Percentiles rank a stretch among this genome's conserved stretches.
Evolutionary conservation across 2,888 invertebrate species (phyloP).

Genomic region (Lasioglossum oenotherae): DNA sequence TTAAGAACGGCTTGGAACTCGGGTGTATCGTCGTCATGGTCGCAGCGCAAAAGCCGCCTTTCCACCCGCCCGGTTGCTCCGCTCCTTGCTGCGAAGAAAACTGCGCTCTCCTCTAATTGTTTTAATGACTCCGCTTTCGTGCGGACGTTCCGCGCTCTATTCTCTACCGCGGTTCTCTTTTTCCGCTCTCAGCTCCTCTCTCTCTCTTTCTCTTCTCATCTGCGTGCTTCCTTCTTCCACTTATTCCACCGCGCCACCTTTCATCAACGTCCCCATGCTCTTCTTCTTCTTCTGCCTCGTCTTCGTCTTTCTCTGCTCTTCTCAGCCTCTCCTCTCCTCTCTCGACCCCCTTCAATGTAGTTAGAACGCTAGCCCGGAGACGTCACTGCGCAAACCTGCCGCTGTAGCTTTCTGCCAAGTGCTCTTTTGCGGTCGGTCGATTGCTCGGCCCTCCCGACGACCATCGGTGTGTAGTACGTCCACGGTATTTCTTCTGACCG

Average conservation of each 20-base stretch:
- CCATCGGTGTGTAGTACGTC: conserved; percentile 28
- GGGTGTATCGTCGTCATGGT: conserved; percentile 62
- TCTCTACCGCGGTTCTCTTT: conserved; percentile 35
- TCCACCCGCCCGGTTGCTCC: conserved; percentile 37
- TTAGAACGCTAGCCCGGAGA: conserved; percentile 4
- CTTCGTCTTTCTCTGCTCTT: conserved; percentile 23
- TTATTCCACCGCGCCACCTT: conserved; percentile 1
- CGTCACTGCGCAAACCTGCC: conserved; percentile 26
- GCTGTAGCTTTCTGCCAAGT: conserved; percentile 37
- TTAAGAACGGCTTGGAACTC: conserved; percentile 40
- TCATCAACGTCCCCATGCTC: neutral
- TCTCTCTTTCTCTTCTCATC: neutral
- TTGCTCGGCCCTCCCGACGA: conserved; percentile 27
- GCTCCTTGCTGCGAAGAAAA: conserved; percentile 59
- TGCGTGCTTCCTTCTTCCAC: neutral
- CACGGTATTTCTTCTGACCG: conserved; percentile 5
- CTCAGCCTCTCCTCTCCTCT: conserved; percentile 16
- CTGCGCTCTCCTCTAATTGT: conserved; percentile 75
- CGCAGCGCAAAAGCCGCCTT: conserved; percentile 46
- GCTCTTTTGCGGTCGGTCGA: conserved; percentile 51
- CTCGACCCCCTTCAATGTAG: conserved; percentile 13
- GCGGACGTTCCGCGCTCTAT: conserved; percentile 53
- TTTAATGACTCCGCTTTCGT: conserved; percentile 75
- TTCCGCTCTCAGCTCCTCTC: conserved; percentile 8
- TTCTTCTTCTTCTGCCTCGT: conserved; percentile 9